Evolutionary conservation across 2,888 invertebrate genomes (phyloP), one percentile per base, ranked within the genome.

Genomic region (Malacosoma neustria): DNA sequence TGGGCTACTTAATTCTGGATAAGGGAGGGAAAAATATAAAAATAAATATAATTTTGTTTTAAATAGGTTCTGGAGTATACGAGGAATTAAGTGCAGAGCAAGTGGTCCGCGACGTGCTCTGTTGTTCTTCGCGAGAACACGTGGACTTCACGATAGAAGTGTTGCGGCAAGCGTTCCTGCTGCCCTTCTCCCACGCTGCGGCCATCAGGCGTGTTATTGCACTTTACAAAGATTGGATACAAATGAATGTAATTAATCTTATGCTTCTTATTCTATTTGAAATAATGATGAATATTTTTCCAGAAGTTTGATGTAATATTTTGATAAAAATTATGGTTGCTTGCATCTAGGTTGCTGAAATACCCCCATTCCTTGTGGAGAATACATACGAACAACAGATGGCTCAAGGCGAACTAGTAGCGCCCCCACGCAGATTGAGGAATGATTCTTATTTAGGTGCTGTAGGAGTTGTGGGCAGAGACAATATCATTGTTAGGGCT

Each of bases 181-280:
- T 98, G 56, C 94, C 95, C 48, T 97, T 97, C 72, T 89, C 91
- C 2, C 95, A 97, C 71, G 93, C 96, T 9, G 91, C 92, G 44
- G 95, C 97, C 3, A 93, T 96, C 42, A 87, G 96, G 33, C 92
- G 94, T 57, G 95, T 97, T 31, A 95, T 98, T 51, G 91, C 93
- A 32, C 93, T 97, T 3, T 98, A 98, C 70, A 94, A 96, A 70
- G 97, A 98, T 73, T 95, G 98, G 93, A 97, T 98, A 81, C 95
- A 95, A 62, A 91, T 93, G 82, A 94, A 92, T 66, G 91, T 92
- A 54, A 73, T 87, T 4, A 22, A 9, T 13, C 30, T 4, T 3
- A n/a, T n/a, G n/a, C n/a, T n/a, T n/a, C n/a, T n/a, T n/a, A n/a
- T n/a, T n/a, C n/a, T n/a, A n/a, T n/a, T n/a, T n/a, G n/a, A n/a